A percentile compares a stretch with the other conserved stretches of the same genome.
These are phyloP conservation scores for Cheirogaleus medius DNA, from an alignment of 2,113 vertebrate species.

Conservation along the genomic window DNA sequence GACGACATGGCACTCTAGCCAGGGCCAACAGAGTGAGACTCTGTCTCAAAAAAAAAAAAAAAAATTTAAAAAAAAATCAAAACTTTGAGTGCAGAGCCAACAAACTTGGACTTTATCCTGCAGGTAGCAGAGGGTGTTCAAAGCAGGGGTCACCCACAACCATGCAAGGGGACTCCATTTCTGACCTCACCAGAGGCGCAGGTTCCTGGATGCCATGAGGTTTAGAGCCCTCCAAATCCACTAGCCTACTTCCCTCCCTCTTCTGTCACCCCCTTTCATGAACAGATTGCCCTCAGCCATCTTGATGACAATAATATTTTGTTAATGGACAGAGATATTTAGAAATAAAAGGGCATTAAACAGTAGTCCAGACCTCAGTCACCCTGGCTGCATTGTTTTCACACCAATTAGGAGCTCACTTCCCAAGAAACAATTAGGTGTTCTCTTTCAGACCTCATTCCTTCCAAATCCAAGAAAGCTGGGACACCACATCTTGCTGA, in stretches of 20 bases:
- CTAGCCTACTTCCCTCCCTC: neutral
- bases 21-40: too few species aligned
- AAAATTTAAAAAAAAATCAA: too few species aligned
- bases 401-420: neutral
- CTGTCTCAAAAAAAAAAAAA: too few species aligned
- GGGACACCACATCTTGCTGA: neutral
- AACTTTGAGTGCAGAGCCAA: neutral
- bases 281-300: neutral
- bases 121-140: neutral
- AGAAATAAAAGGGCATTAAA: neutral
- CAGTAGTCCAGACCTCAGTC: neutral
- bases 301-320: neutral
- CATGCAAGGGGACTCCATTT: neutral
- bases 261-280: neutral
- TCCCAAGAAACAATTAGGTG: neutral
- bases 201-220: neutral
- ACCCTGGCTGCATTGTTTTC: neutral
- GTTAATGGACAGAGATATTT: neutral
- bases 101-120: neutral
- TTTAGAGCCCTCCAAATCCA: neutral
- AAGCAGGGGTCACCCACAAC: neutral
- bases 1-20: too few species aligned
- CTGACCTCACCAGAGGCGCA: neutral
- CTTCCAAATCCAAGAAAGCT: neutral
- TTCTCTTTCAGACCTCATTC: neutral